Evolutionary conservation across 2,113 vertebrate genomes (phyloP).

Genomic region (Globicephala melas): DNA sequence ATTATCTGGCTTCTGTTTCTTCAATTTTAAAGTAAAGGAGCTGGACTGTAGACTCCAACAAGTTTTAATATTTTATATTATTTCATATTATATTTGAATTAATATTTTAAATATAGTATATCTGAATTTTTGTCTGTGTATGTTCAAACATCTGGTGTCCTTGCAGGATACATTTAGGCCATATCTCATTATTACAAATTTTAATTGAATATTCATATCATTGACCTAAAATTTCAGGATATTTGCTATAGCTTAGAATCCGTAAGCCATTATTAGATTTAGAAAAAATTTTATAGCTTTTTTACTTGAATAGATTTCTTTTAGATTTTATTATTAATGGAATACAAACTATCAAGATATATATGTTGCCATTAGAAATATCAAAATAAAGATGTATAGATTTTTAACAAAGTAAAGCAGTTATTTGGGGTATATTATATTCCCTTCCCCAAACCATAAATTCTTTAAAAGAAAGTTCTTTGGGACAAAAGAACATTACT

Average conservation of each 20-base stretch:
- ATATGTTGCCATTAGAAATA: not conserved
- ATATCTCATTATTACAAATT: not conserved
- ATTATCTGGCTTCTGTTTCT: not conserved
- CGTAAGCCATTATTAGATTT: not conserved
- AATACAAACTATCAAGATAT: not conserved
- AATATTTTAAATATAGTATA: not conserved
- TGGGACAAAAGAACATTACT: not conserved
- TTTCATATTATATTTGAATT: not conserved
- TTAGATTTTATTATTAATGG: not conserved
- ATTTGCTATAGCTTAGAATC: not conserved
- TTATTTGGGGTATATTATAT: not conserved
- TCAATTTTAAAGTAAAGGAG: not conserved
- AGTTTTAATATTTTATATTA: slow-evolving; percentile 16
- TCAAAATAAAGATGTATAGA: not conserved
- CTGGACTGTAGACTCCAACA: not conserved
- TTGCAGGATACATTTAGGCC: not conserved
- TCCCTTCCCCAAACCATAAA: not conserved
- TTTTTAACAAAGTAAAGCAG: slow-evolving; percentile 19
- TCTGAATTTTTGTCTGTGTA: not conserved
- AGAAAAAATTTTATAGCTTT: not conserved
- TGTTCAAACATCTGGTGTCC: not conserved
- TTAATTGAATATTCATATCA: not conserved
- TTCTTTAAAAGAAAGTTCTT: not conserved
- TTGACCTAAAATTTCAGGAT: not conserved
- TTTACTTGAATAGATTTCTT: not conserved